Conservation (phyloP, 2,797 vertebrate species). For the Siniperca scherzeri region DNA sequence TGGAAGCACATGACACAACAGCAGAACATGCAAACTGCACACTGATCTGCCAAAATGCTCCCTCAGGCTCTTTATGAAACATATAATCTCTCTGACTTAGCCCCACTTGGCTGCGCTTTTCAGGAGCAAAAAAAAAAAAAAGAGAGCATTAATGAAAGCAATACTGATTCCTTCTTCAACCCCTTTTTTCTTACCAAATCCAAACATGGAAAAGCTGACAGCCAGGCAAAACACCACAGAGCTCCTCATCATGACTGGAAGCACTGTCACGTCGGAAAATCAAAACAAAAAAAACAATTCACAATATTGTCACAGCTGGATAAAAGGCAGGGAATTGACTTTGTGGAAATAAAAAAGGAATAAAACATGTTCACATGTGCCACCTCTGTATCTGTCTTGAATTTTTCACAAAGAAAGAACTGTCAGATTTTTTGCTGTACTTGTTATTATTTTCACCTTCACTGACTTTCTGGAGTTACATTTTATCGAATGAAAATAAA, state of each 20-base stretch:
- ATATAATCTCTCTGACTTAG: conserved; percentile 42
- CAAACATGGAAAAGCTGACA: conserved; percentile 63
- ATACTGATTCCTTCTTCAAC: conserved; percentile 22
- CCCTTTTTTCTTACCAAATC: conserved; percentile 59
- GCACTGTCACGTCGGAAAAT: conserved; percentile 37
- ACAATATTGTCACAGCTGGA: conserved; percentile 23
- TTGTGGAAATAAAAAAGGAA: not conserved
- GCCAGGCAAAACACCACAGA: conserved; percentile 53
- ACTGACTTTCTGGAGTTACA: not conserved
- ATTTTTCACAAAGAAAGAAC: not conserved
- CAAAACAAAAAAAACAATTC: conserved; percentile 20
- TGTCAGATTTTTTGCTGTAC: not conserved
- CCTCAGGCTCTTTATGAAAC: conserved; percentile 48
- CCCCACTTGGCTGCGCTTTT: conserved; percentile 35
- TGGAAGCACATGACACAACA: conserved; percentile 31
- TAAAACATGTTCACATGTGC: not conserved
- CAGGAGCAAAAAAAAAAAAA: not conserved
- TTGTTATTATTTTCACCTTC: not conserved
- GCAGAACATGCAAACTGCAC: conserved; percentile 29
- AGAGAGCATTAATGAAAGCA: conserved; percentile 36
- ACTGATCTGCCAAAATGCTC: conserved; percentile 48
- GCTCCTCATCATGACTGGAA: conserved; percentile 53
- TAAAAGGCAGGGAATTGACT: conserved; percentile 24
- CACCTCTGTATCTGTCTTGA: not conserved
- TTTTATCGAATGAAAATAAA: not conserved